Evolutionary conservation across 1,140 invertebrate species (phyloP).

Genomic region (Caenorhabditis latens): DNA sequence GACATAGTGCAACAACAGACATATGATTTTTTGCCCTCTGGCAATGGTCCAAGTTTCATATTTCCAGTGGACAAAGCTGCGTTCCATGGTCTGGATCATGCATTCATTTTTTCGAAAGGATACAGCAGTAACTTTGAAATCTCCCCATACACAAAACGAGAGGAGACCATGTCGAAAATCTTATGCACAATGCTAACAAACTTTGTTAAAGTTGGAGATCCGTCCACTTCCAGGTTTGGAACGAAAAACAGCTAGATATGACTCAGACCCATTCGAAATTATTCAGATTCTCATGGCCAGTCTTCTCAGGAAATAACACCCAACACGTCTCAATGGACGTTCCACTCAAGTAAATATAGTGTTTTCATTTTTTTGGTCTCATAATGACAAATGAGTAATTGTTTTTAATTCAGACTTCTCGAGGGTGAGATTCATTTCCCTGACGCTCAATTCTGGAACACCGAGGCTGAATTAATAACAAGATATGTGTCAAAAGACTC

Average conservation of each 20-base stretch:
- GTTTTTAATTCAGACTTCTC: slow-evolving; percentile 70
- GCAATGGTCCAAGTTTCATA: background rate
- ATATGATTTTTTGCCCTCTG: slow-evolving; percentile 31
- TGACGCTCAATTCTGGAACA: slow-evolving; percentile 74
- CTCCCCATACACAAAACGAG: slow-evolving; percentile 72
- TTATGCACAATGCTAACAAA: slow-evolving; percentile 76
- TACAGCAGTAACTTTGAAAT: slow-evolving; percentile 75
- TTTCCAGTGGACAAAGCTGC: slow-evolving; percentile 65
- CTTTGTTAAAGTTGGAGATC: slow-evolving; percentile 73
- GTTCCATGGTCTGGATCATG: slow-evolving; percentile 77
- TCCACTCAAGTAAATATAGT: slow-evolving; percentile 71
- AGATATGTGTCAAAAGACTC: slow-evolving; percentile 62
- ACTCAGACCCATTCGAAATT: slow-evolving; percentile 68
- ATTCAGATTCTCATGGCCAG: slow-evolving; percentile 61
- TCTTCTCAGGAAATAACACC: slow-evolving; percentile 36
- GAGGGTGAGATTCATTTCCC: slow-evolving; percentile 74
- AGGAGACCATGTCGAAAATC: slow-evolving; percentile 73
- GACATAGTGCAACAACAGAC: background rate
- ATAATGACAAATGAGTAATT: slow-evolving; percentile 47
- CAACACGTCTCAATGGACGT: slow-evolving; percentile 72
- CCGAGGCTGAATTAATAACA: slow-evolving; percentile 69
- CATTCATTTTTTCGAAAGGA: slow-evolving; percentile 76
- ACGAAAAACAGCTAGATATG: background rate
- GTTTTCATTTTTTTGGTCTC: slow-evolving; percentile 4
- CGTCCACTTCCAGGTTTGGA: slow-evolving; percentile 72